Evolutionary conservation across 2,888 invertebrate genomes (phyloP).

Genomic region (Anodontia alba): DNA sequence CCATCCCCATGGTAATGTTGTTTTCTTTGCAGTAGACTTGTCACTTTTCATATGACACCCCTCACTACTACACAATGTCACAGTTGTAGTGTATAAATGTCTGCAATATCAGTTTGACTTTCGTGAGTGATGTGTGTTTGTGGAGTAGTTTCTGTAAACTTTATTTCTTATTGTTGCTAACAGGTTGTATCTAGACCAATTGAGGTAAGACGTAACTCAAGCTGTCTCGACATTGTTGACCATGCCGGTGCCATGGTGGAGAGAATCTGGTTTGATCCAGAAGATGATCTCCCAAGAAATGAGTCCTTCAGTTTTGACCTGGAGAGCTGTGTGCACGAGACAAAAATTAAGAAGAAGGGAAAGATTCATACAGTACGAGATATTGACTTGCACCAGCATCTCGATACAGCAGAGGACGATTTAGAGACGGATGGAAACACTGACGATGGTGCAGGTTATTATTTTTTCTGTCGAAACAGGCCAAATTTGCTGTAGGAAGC

Average conservation of each 20-base stretch:
- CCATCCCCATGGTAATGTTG: too few relatives aligned
- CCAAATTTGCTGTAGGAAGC: too few relatives aligned
- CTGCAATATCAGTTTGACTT: too few relatives aligned
- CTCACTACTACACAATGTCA: too few relatives aligned
- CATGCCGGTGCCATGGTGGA: slow-evolving; percentile 46
- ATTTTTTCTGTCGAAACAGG: too few relatives aligned
- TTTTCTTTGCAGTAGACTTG: too few relatives aligned
- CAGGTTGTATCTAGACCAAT: slow-evolving; percentile 22
- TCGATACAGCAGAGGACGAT: slow-evolving; percentile 34
- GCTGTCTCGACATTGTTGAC: slow-evolving; percentile 53
- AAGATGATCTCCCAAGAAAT: slow-evolving; percentile 45
- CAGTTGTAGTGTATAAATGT: too few relatives aligned
- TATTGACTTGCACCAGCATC: slow-evolving; percentile 35
- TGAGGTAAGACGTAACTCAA: slow-evolving; percentile 49
- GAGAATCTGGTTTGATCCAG: slow-evolving; percentile 47
- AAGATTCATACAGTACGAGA: slow-evolving; percentile 31
- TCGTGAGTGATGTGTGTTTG: too few relatives aligned
- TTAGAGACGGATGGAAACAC: slow-evolving; percentile 14
- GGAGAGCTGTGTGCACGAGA: slow-evolving; percentile 39
- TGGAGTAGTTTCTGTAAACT: too few relatives aligned
- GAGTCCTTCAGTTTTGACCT: slow-evolving; percentile 44
- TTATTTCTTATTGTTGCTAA: too few relatives aligned
- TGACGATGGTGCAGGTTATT: background rate
- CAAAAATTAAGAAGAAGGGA: slow-evolving; percentile 24
- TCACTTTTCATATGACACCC: too few relatives aligned